Conservation (phyloP, 2,113 vertebrate species). For the Cyanoliseus patagonus region DNA sequence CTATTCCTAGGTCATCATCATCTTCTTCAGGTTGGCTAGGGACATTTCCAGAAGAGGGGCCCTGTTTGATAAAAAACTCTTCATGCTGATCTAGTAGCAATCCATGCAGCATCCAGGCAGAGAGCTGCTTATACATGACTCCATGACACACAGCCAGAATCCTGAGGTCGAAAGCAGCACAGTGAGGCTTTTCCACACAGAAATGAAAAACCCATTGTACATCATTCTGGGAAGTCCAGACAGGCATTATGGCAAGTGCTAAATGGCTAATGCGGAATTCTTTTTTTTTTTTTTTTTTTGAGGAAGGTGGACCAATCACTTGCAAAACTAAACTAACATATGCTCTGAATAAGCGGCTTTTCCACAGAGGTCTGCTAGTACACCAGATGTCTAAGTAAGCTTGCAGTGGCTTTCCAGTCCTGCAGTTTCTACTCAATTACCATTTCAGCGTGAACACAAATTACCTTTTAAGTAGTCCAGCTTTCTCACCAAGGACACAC, state of each 20-base stretch:
- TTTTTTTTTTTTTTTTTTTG: neutral
- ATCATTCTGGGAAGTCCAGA: neutral
- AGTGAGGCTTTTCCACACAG: neutral
- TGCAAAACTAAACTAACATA: neutral
- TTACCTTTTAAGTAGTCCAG: neutral
- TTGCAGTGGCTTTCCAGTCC: neutral
- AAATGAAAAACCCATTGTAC: neutral
- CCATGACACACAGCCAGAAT: conserved; percentile 95
- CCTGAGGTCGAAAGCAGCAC: conserved; percentile 69
- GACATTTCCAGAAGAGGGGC: conserved; percentile 86
- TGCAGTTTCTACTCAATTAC: neutral
- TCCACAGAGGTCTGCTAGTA: neutral
- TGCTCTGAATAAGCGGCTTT: neutral
- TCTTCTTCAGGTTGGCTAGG: conserved; percentile 89
- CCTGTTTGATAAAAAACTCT: conserved; percentile 96
- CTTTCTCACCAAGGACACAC: neutral
- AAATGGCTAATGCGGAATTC: neutral
- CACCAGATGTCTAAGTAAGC: neutral
- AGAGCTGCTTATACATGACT: conserved; percentile 98
- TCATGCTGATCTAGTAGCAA: conserved; percentile 93
- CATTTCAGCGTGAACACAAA: neutral
- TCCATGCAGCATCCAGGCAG: conserved; percentile 98
- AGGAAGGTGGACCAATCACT: neutral
- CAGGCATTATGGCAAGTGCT: neutral
- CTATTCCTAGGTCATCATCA: conserved; percentile 94